Percentiles rank a stretch among this genome's conserved stretches.
These are phyloP conservation scores for Drosophila hydei DNA, from an alignment of 1,140 invertebrate genomes.

Conservation along the genomic window DNA sequence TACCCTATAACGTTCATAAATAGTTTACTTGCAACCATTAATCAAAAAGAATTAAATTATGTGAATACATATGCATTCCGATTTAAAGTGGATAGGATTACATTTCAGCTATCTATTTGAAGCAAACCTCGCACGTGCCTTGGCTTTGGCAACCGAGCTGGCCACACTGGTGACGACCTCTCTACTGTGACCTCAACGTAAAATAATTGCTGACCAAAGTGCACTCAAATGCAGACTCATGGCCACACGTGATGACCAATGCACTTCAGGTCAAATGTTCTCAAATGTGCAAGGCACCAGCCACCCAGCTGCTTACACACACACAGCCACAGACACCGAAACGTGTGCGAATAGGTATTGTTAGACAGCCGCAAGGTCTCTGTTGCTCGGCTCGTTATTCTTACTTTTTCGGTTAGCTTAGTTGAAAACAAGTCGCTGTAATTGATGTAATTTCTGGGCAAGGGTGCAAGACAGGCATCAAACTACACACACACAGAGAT, in stretches of 20 bases:
- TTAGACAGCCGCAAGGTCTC: conserved; percentile 50
- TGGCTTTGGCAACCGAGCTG: conserved; percentile 55
- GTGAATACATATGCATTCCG: no score
- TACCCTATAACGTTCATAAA: no score
- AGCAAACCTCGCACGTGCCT: conserved; percentile 42
- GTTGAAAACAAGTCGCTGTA: conserved; percentile 71
- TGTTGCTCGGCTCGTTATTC: conserved; percentile 64
- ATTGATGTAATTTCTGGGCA: conserved; percentile 76
- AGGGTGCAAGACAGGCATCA: conserved; percentile 62
- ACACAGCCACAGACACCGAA: conserved; percentile 1
- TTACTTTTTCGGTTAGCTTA: conserved; percentile 73
- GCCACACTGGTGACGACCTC: conserved; percentile 57
- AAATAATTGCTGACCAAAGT: conserved; percentile 82
- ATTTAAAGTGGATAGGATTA: not conserved
- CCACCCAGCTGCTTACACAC: not conserved
- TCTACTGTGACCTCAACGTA: conserved; percentile 82
- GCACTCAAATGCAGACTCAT: conserved; percentile 83
- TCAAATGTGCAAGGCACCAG: conserved; percentile 46
- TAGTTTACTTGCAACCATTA: no score
- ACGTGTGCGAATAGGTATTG: conserved; percentile 46
- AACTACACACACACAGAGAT: conserved; percentile 47
- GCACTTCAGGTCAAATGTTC: conserved; percentile 79
- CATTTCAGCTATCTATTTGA: not conserved
- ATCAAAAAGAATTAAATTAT: not conserved
- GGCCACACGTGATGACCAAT: conserved; percentile 81